phyloP scores from a whole-genome alignment of 2,113 vertebrate species.

The Micronycteris hirsuta region DNA sequence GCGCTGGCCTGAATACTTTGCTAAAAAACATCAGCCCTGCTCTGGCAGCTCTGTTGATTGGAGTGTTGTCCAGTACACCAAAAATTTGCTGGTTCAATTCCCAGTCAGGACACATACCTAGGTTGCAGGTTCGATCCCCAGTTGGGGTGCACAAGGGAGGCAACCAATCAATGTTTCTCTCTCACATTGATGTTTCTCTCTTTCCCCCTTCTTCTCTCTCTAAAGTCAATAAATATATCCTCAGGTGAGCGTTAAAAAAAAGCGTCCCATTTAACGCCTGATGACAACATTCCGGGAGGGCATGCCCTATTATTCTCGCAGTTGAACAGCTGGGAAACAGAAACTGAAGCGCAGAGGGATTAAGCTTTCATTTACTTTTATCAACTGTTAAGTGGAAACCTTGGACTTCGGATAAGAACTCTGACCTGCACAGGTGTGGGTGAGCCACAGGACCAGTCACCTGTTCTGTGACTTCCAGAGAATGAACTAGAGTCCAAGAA shows the following conservation, averaged over 20 bases:
- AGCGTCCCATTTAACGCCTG: background rate
- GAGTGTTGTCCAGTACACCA: too few species aligned
- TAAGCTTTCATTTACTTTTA: background rate
- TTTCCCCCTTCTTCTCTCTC: too few species aligned
- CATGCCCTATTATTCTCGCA: background rate
- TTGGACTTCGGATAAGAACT: background rate
- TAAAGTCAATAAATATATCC: too few species aligned
- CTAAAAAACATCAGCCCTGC: background rate
- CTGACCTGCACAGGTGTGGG: background rate
- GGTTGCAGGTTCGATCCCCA: too few species aligned
- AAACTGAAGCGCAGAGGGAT: background rate
- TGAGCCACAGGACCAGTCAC: background rate
- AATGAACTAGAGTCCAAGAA: background rate
- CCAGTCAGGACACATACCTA: too few species aligned
- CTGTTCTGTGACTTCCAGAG: background rate
- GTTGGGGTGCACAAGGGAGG: too few species aligned
- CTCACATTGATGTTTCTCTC: too few species aligned
- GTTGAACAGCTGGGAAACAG: background rate
- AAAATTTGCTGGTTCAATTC: too few species aligned
- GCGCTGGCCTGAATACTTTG: background rate
- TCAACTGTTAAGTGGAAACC: too few species aligned
- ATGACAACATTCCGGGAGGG: background rate
- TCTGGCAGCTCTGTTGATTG: too few species aligned
- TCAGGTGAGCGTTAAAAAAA: background rate
- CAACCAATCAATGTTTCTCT: too few species aligned